Conservation (phyloP, 1,140 invertebrate genomes). For the Drosophila kanapiae region DNA sequence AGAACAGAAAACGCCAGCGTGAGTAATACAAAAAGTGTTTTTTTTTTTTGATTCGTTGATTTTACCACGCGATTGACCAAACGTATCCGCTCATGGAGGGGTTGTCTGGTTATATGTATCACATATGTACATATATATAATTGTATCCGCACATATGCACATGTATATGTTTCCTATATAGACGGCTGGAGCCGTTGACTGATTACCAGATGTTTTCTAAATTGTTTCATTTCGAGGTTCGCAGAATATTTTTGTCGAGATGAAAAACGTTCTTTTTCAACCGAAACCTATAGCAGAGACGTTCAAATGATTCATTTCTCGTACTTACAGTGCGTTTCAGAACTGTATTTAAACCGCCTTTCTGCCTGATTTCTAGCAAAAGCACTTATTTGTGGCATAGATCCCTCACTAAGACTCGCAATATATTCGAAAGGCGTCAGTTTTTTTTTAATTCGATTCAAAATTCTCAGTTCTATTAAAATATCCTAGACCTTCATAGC, state of each 20-base stretch:
- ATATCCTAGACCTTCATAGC: background rate
- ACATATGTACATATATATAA: slow-evolving; percentile 5
- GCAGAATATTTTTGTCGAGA: slow-evolving; percentile 34
- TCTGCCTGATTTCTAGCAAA: background rate
- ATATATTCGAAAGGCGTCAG: too few relatives aligned
- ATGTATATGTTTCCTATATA: slow-evolving; percentile 1
- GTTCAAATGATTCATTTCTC: slow-evolving; percentile 7
- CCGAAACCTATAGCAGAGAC: background rate
- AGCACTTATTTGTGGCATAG: too few relatives aligned
- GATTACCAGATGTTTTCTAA: slow-evolving; percentile 76
- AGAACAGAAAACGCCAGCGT: slow-evolving; percentile 33
- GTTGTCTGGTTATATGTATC: slow-evolving; percentile 37
- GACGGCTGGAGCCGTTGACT: slow-evolving; percentile 45
- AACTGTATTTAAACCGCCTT: background rate
- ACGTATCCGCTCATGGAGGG: slow-evolving; percentile 30
- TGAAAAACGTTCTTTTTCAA: slow-evolving; percentile 15
- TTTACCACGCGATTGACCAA: slow-evolving; percentile 54
- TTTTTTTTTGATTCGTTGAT: slow-evolving; percentile 57
- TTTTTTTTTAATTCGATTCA: too few relatives aligned
- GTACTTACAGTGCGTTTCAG: background rate
- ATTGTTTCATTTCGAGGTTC: slow-evolving; percentile 43
- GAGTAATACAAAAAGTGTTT: slow-evolving; percentile 52
- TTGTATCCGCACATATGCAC: slow-evolving; percentile 27
- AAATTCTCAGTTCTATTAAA: too few relatives aligned
- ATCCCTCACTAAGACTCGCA: too few relatives aligned